Percentiles rank a stretch among this genome's conserved stretches.
phyloP scores from a whole-genome alignment of 1,140 invertebrate genomes.

The Dryas iulia region DNA sequence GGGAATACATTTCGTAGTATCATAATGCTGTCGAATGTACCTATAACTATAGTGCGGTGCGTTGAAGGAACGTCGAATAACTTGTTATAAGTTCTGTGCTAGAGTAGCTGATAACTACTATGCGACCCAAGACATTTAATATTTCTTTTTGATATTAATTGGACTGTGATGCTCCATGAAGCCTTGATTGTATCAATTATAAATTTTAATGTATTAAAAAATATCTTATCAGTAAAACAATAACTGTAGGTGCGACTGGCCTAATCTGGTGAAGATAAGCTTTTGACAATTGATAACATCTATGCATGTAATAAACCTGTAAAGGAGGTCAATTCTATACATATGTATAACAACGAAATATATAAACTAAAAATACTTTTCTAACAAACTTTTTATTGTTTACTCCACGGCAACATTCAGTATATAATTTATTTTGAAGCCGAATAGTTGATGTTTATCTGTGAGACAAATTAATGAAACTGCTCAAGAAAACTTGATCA shows the following conservation, averaged over 20 bases:
- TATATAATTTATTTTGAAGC: no score
- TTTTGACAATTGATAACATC: no score
- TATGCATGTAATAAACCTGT: no score
- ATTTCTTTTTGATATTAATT: no score
- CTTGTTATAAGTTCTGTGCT: not conserved
- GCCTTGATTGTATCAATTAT: not conserved
- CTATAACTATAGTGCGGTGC: not conserved
- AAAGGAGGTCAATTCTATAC: no score
- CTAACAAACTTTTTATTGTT: no score
- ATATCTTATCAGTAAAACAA: not conserved
- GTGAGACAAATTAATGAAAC: no score
- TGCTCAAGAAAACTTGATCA: no score
- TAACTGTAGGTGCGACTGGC: not conserved
- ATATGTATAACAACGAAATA: no score
- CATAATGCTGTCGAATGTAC: not conserved
- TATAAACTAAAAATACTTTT: no score
- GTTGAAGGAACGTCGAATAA: not conserved
- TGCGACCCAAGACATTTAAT: not conserved
- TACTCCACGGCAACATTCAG: no score
- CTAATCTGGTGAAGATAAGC: not conserved
- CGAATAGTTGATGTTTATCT: no score
- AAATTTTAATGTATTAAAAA: not conserved
- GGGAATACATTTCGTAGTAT: not conserved
- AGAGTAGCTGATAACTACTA: not conserved
- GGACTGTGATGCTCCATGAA: not conserved